These are phyloP conservation scores for Drosophila triauraria DNA, from an alignment of 1,140 invertebrate genomes.

Conservation along the genomic window DNA sequence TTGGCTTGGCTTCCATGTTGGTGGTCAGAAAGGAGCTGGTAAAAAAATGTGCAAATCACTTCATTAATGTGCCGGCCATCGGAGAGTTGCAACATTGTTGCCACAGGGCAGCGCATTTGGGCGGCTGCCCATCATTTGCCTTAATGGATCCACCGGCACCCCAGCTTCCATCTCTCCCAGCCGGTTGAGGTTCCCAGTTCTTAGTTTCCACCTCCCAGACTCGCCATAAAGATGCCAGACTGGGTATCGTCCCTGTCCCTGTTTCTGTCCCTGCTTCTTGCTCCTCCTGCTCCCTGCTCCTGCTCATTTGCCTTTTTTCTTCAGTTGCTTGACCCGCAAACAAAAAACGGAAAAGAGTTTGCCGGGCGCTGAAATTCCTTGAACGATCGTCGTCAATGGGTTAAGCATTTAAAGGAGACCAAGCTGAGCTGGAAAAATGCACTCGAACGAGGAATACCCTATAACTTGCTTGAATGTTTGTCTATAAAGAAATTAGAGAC, in stretches of 20 bases:
- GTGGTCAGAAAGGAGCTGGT: slow-evolving; percentile 64
- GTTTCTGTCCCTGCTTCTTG: not conserved
- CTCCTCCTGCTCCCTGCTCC: too few relatives aligned
- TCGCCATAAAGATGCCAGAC: slow-evolving; percentile 34
- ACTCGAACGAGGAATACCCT: not conserved
- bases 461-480: too few relatives aligned
- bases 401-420: slow-evolving; percentile 33
- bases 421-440: not conserved
- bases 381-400: slow-evolving; percentile 42
- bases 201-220: slow-evolving; percentile 5
- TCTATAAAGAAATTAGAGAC: not conserved
- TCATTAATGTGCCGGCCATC: slow-evolving; percentile 68
- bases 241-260: slow-evolving; percentile 21
- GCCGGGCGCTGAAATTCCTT: slow-evolving; percentile 30
- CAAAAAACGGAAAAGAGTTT: slow-evolving; percentile 24
- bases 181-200: slow-evolving; percentile 9
- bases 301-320: not conserved
- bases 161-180: slow-evolving; percentile 32
- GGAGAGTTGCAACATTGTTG: slow-evolving; percentile 61
- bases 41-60: slow-evolving; percentile 81
- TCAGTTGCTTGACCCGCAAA: slow-evolving; percentile 41
- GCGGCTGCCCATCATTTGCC: slow-evolving; percentile 71
- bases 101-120: slow-evolving; percentile 50
- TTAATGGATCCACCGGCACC: slow-evolving; percentile 66
- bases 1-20: slow-evolving; percentile 28